Evolutionary conservation across 2,113 vertebrate species (phyloP).

Genomic region (Alligator mississippiensis): DNA sequence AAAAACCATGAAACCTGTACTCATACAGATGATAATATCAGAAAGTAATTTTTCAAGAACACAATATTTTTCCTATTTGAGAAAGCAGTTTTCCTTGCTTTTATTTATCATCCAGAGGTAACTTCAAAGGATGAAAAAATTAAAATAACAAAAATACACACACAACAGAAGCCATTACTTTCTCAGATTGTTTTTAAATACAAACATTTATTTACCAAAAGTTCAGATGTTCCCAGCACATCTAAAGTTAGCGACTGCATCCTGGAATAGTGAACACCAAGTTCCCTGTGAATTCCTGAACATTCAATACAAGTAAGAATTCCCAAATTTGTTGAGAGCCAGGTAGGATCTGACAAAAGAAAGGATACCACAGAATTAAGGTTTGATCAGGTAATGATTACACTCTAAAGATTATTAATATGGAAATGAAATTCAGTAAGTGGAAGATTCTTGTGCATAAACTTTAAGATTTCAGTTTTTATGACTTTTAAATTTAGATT

Average conservation of each 20-base stretch:
- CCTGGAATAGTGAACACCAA: slow-evolving; percentile 97
- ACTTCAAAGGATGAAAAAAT: background rate
- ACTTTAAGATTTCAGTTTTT: background rate
- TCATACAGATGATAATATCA: background rate
- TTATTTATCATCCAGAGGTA: background rate
- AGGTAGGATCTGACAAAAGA: slow-evolving; percentile 88
- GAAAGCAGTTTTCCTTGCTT: background rate
- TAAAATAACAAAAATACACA: background rate
- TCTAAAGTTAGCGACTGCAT: slow-evolving; percentile 97
- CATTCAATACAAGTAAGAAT: slow-evolving; percentile 97
- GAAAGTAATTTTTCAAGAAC: background rate
- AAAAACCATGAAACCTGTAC: background rate
- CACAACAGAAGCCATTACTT: background rate
- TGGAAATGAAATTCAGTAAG: background rate
- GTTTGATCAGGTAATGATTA: background rate
- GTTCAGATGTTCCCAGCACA: slow-evolving; percentile 94
- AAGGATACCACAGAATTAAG: background rate
- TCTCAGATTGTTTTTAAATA: background rate
- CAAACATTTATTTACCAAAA: slow-evolving; percentile 85
- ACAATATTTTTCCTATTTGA: background rate
- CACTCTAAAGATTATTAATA: background rate
- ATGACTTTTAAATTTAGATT: background rate
- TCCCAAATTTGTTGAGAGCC: slow-evolving; percentile 97
- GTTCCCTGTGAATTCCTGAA: slow-evolving; percentile 96
- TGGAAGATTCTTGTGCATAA: background rate